These are phyloP conservation scores for Mus minutoides DNA, from an alignment of 2,797 vertebrate species.

Conservation along the genomic window DNA sequence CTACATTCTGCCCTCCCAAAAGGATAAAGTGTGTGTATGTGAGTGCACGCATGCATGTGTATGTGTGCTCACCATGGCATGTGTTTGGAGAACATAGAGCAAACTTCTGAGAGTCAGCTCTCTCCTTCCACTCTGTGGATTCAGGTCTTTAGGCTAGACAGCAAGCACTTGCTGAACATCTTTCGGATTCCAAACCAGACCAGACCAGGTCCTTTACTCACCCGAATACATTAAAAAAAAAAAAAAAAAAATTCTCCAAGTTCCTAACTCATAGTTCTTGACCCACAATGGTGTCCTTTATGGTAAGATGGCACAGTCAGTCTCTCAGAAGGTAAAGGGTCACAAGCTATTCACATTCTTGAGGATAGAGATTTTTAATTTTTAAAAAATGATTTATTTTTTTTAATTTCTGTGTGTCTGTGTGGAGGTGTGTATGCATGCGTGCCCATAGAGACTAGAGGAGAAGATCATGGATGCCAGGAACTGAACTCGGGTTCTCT, in stretches of 20 bases:
- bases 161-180: neutral
- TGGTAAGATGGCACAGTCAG: neutral
- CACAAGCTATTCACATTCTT: neutral
- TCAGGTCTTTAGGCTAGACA: neutral
- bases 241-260: neutral
- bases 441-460: no score
- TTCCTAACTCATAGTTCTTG: neutral
- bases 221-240: neutral
- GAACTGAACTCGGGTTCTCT: neutral
- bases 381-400: neutral
- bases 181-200: neutral
- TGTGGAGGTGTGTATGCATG: neutral
- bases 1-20: neutral
- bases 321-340: neutral
- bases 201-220: neutral
- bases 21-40: no score
- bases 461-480: neutral
- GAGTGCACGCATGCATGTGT: neutral
- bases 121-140: neutral
- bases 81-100: neutral
- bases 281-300: neutral
- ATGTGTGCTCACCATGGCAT: neutral
- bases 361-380: neutral
- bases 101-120: neutral
- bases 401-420: neutral